Evolutionary conservation across 2,797 vertebrate species (phyloP).

Genomic region (Remorina albescens): DNA sequence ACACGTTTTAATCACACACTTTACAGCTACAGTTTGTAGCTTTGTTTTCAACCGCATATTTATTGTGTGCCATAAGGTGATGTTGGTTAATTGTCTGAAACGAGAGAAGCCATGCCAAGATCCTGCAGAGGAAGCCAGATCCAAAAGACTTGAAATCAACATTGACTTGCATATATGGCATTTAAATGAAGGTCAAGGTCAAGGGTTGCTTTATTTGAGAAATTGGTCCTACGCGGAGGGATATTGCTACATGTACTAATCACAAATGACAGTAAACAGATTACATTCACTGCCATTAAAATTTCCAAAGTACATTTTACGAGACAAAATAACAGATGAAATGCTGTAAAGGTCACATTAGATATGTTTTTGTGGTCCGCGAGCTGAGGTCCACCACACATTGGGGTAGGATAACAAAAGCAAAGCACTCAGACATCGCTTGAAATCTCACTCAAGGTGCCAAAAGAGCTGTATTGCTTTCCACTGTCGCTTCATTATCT

Average conservation of each 20-base stretch:
- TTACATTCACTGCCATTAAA: constrained; percentile 21
- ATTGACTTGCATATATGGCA: constrained; percentile 3
- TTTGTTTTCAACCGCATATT: constrained; percentile 55
- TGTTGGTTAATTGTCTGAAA: constrained; percentile 42
- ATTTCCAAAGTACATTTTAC: constrained; percentile 21
- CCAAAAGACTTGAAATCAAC: constrained; percentile 10
- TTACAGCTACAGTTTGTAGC: constrained; percentile 35
- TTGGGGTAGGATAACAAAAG: constrained; percentile 67
- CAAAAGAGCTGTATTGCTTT: constrained; percentile 60
- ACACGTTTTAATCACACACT: constrained; percentile 62
- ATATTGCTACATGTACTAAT: no score
- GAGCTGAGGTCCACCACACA: constrained; percentile 51
- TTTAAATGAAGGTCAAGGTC: no score
- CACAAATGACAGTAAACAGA: constrained; percentile 15
- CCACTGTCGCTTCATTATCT: constrained; percentile 81
- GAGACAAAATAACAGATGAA: neutral
- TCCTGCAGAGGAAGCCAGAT: constrained; percentile 4
- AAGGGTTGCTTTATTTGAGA: no score
- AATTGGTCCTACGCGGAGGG: no score
- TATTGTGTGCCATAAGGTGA: constrained; percentile 40
- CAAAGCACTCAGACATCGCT: constrained; percentile 69
- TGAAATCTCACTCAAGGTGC: constrained; percentile 64
- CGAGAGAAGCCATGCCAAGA: constrained; percentile 32
- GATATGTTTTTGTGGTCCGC: constrained; percentile 22
- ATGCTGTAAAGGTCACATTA: neutral